A percentile compares a stretch with the other conserved stretches of the same genome.
phyloP scores from a whole-genome alignment of 2,797 vertebrate genomes.

The Microctenopoma lineatum region DNA sequence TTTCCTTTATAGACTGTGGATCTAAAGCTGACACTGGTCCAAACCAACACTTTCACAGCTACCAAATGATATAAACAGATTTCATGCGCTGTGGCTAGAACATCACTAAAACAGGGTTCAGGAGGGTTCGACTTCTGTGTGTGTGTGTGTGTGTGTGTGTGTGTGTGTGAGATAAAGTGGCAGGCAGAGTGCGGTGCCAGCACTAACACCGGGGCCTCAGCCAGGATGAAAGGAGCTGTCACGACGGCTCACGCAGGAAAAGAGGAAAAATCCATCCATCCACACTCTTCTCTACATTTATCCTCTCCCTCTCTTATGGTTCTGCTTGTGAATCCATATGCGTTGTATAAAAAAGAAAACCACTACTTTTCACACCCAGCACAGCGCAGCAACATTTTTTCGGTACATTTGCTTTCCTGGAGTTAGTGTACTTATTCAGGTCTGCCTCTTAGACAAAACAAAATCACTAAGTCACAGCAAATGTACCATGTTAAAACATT shows the following conservation, averaged over 20 bases:
- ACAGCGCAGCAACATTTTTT: conserved; percentile 7
- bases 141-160: conserved; percentile 23
- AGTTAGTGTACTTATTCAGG: conserved; percentile 6
- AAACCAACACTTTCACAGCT: conserved; percentile 79
- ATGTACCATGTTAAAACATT: conserved; percentile 43
- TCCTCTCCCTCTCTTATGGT: conserved; percentile 55
- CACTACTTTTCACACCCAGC: conserved; percentile 49
- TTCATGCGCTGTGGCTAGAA: conserved; percentile 79
- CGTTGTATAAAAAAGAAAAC: conserved; percentile 32
- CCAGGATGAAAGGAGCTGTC: conserved; percentile 86
- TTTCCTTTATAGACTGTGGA: conserved; percentile 54
- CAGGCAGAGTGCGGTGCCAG: conserved; percentile 79
- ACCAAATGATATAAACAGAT: conserved; percentile 84
- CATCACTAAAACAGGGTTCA: conserved; percentile 74
- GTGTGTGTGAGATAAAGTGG: conserved; percentile 70
- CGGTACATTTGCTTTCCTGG: conserved; percentile 26
- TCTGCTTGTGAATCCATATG: conserved; percentile 59
- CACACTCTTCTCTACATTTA: conserved; percentile 67
- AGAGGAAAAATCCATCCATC: conserved; percentile 81
- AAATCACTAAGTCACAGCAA: conserved; percentile 23
- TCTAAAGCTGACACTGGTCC: conserved; percentile 63
- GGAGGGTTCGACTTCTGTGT: conserved; percentile 50
- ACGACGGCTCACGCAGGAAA: conserved; percentile 76
- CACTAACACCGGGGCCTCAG: conserved; percentile 81
- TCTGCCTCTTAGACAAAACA: conserved; percentile 8